These are phyloP conservation scores for Kryptopterus vitreolus DNA, from an alignment of 2,797 vertebrate genomes.

Conservation along the genomic window DNA sequence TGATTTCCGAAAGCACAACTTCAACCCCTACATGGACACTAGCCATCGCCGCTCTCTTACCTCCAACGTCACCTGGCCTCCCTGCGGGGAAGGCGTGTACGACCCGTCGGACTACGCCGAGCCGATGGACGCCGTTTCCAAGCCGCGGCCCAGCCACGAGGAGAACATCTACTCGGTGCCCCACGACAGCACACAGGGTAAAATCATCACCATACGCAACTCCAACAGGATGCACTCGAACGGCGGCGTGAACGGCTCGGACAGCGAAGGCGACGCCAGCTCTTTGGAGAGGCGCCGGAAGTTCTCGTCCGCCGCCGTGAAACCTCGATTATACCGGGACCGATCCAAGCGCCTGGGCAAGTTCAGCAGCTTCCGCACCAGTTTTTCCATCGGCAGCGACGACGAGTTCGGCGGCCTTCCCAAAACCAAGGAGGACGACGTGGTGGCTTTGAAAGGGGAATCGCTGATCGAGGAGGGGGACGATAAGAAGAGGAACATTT, in stretches of 20 bases:
- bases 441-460: slow-evolving; percentile 83
- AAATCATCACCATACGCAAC: slow-evolving; percentile 96
- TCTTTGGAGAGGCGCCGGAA: slow-evolving; percentile 89
- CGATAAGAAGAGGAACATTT: slow-evolving; percentile 92
- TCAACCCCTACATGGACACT: slow-evolving; percentile 82
- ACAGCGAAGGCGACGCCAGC: slow-evolving; percentile 94
- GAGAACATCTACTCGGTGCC: slow-evolving; percentile 98
- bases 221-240: slow-evolving; percentile 92
- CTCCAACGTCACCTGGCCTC: slow-evolving; percentile 85
- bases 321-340: slow-evolving; percentile 88
- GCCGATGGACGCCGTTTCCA: slow-evolving; percentile 90
- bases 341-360: slow-evolving; percentile 87
- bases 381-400: slow-evolving; percentile 90
- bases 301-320: slow-evolving; percentile 81
- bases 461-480: slow-evolving; percentile 84
- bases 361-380: slow-evolving; percentile 90
- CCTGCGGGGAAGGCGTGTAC: slow-evolving; percentile 83
- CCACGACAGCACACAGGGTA: slow-evolving; percentile 97
- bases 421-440: slow-evolving; percentile 89
- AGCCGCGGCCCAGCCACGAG: slow-evolving; percentile 88
- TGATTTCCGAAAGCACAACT: slow-evolving; percentile 83
- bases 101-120: slow-evolving; percentile 96
- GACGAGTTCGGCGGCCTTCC: slow-evolving; percentile 88
- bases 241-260: slow-evolving; percentile 87
- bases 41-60: slow-evolving; percentile 86